These are phyloP conservation scores for Biston betularia DNA, from an alignment of 2,888 invertebrate genomes.

Conservation along the genomic window DNA sequence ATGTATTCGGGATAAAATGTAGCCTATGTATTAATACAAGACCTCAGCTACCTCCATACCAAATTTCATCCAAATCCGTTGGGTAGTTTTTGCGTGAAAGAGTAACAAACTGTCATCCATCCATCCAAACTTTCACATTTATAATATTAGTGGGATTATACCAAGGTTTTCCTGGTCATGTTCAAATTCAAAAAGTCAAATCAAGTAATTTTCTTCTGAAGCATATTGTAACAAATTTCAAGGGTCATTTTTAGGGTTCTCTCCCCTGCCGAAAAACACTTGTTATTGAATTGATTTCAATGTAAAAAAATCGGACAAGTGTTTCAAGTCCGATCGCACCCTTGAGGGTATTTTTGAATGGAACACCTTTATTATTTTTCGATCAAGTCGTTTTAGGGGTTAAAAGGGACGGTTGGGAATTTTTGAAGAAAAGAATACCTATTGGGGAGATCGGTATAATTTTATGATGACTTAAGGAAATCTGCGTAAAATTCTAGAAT, in stretches of 20 bases:
- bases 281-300: constrained; percentile 59
- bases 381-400: constrained; percentile 36
- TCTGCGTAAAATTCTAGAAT: no score
- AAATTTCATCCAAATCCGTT: no score
- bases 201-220: constrained; percentile 26
- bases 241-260: constrained; percentile 47
- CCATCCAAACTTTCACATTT: no score
- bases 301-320: constrained; percentile 54
- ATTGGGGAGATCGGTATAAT: no score
- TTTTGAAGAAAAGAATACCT: constrained; percentile 14
- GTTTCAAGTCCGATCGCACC: constrained; percentile 47
- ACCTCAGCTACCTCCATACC: no score
- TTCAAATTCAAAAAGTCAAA: constrained; percentile 10
- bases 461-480: no score
- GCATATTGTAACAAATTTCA: constrained; percentile 41
- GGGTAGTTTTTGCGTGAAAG: no score
- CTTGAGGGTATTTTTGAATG: constrained; percentile 46
- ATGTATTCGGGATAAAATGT: no score
- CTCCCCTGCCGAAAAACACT: constrained; percentile 37
- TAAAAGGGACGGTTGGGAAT: constrained; percentile 14
- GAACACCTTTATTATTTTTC: constrained; percentile 43
- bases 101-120: no score
- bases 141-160: no score
- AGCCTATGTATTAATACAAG: no score
- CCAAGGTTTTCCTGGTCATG: no score